phyloP scores from a whole-genome alignment of 2,888 invertebrate genomes.

The Ormyrus nitidulus region DNA sequence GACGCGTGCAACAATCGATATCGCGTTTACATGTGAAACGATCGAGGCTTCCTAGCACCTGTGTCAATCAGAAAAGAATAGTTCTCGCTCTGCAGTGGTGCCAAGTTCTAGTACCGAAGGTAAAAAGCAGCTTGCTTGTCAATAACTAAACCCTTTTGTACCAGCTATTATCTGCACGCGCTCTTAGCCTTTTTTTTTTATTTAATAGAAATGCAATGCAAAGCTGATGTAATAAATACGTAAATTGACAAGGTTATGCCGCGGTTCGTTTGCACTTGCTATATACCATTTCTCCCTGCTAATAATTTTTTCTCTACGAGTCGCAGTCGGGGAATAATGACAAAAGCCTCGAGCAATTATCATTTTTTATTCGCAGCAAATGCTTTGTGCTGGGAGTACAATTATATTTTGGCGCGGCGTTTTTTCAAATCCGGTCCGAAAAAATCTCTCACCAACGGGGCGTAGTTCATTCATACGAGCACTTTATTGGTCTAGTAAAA shows the following conservation, averaged over 20 bases:
- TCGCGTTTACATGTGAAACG: constrained; percentile 38
- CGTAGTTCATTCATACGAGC: background rate
- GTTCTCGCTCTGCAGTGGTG: constrained; percentile 15
- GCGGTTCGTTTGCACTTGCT: constrained; percentile 28
- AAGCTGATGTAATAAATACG: constrained; percentile 54
- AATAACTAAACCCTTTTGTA: constrained; percentile 63
- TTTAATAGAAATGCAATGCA: constrained; percentile 59
- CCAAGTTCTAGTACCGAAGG: constrained; percentile 11
- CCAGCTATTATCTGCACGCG: constrained; percentile 67
- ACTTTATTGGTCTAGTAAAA: too few relatives aligned
- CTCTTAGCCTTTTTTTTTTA: constrained; percentile 68
- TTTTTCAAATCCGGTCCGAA: background rate
- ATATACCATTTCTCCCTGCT: background rate
- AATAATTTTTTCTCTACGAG: constrained; percentile 19
- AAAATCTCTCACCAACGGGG: background rate
- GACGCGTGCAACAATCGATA: constrained; percentile 42
- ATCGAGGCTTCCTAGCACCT: constrained; percentile 45
- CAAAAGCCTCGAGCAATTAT: constrained; percentile 5
- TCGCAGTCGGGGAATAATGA: background rate
- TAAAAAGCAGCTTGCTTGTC: constrained; percentile 30
- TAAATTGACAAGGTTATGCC: constrained; percentile 50
- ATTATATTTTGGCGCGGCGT: background rate
- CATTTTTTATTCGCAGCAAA: background rate
- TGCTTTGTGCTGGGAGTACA: background rate
- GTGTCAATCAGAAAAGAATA: constrained; percentile 46